A percentile compares a stretch with the other conserved stretches of the same genome.
Conservation (phyloP, 2,888 invertebrate species). For the Macrosoma leucophasiata region DNA sequence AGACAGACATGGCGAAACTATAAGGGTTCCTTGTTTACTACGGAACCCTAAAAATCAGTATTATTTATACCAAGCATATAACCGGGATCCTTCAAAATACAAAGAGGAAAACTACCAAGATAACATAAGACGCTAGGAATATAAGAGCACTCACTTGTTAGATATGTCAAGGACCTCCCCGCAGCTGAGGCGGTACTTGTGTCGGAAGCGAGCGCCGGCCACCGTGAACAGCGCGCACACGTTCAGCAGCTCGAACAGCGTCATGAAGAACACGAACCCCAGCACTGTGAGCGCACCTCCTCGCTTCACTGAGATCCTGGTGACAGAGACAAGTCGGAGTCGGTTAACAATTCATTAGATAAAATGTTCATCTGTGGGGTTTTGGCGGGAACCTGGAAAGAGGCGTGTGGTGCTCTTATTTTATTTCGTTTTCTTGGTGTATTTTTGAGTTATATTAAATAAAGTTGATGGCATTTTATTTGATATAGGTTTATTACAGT, state of each 20-base stretch:
- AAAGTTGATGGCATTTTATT: no score
- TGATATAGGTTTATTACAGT: no score
- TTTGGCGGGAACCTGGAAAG: no score
- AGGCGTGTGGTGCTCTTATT: no score
- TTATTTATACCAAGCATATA: no score
- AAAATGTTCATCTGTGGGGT: no score
- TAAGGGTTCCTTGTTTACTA: no score
- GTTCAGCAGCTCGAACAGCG: conserved; percentile 79
- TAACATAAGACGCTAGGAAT: neutral
- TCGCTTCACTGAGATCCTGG: conserved; percentile 75
- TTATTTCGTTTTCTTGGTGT: no score
- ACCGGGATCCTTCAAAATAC: no score
- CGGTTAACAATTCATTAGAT: neutral
- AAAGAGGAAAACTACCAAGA: neutral
- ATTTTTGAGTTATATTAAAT: no score
- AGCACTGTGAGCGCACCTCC: conserved; percentile 77
- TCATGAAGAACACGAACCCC: conserved; percentile 81
- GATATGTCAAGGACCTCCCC: conserved; percentile 83
- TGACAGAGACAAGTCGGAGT: neutral
- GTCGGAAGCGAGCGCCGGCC: conserved; percentile 74
- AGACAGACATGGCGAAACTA: no score
- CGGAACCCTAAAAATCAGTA: no score
- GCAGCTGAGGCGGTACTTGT: conserved; percentile 78
- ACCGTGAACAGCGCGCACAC: conserved; percentile 76
- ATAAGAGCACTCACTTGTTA: conserved; percentile 79